Evolutionary conservation across 2,113 vertebrate species (phyloP).

Genomic region (Grammomys surdaster): DNA sequence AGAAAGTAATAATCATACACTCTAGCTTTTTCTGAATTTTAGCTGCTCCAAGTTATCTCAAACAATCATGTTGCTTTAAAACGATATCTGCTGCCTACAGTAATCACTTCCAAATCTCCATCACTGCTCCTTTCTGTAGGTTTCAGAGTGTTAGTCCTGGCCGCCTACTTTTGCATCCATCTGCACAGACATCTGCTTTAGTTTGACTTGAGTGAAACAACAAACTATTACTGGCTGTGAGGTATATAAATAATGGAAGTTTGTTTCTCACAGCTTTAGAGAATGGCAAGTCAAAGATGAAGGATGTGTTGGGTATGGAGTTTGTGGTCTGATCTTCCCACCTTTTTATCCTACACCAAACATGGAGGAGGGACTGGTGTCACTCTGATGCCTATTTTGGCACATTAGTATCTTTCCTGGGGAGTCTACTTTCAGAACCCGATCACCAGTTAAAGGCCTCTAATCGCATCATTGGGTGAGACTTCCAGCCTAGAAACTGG

Average conservation of each 20-base stretch:
- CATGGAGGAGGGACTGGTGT: too few species aligned
- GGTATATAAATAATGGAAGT: background rate
- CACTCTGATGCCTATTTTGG: background rate
- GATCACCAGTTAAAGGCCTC: accelerated
- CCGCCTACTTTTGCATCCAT: background rate
- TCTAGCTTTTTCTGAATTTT: background rate
- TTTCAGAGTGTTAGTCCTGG: background rate
- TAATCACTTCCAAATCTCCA: background rate
- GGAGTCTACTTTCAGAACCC: too few species aligned
- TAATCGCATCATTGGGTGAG: accelerated
- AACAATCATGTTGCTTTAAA: background rate
- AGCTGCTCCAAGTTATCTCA: background rate
- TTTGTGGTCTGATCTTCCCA: background rate
- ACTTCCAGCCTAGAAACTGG: background rate
- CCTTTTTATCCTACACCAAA: accelerated
- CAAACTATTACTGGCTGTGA: background rate
- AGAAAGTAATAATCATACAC: background rate
- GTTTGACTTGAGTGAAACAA: too few species aligned
- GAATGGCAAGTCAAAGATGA: background rate
- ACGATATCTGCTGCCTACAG: background rate
- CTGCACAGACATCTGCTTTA: background rate
- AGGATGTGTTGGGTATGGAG: too few species aligned
- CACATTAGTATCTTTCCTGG: background rate
- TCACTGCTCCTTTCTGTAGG: background rate
- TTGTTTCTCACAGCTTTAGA: background rate